A percentile compares a stretch with the other conserved stretches of the same genome.
phyloP scores from a whole-genome alignment of 2,113 vertebrate genomes.

The Macrotis lagotis region DNA sequence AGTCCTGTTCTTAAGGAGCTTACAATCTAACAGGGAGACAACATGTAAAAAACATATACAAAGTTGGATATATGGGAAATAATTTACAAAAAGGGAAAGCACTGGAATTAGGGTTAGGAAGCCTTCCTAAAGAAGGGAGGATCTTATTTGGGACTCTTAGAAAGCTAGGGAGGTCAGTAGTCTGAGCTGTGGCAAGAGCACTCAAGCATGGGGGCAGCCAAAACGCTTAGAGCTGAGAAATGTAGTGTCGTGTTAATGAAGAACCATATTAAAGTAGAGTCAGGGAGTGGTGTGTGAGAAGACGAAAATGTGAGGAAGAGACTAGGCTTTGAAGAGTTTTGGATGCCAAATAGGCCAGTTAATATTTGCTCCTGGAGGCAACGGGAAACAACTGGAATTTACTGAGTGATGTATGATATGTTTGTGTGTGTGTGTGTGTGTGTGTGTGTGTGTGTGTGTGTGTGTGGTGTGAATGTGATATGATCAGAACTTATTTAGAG shows the following conservation, averaged over 20 bases:
- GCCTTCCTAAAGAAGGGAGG: not conserved
- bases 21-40: not conserved
- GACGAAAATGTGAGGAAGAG: not conserved
- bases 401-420: not conserved
- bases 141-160: not conserved
- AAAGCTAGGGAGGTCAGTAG: not conserved
- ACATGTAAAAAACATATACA: not conserved
- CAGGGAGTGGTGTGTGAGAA: not conserved
- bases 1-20: not conserved
- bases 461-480: no score
- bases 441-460: no score
- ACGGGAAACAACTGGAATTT: not conserved
- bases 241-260: not conserved
- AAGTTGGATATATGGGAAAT: not conserved
- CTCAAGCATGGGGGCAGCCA: not conserved
- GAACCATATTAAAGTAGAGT: not conserved
- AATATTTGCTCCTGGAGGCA: not conserved
- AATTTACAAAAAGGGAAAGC: not conserved
- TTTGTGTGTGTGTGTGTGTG: no score
- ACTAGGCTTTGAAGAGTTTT: not conserved
- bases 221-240: not conserved
- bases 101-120: not conserved
- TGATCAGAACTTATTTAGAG: not conserved
- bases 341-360: not conserved
- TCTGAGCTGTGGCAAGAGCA: not conserved